phyloP scores from a whole-genome alignment of 2,797 vertebrate genomes.

The Benthosema pterotum region DNA sequence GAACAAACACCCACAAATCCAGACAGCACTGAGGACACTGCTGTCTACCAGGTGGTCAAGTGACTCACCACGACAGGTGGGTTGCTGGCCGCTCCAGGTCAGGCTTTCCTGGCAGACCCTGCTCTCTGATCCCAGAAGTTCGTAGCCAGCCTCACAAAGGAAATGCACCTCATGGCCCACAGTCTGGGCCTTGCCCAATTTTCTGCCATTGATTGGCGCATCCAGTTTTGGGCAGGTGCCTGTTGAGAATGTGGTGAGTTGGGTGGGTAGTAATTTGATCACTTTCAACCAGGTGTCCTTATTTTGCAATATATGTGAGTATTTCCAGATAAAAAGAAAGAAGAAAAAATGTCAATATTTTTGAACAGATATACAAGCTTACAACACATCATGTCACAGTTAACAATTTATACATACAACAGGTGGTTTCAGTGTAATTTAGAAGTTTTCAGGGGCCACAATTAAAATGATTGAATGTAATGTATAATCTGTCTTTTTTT shows the following conservation, averaged over 20 bases:
- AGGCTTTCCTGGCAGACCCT: constrained; percentile 81
- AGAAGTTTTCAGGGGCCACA: no score
- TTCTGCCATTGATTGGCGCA: constrained; percentile 76
- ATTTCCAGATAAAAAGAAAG: background rate
- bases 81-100: constrained; percentile 84
- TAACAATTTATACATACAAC: no score
- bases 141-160: constrained; percentile 81
- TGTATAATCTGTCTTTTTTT: no score
- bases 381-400: no score
- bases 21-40: no score
- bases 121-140: constrained; percentile 83
- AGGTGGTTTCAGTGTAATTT: no score
- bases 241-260: constrained; percentile 40
- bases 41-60: background rate
- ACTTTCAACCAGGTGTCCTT: background rate
- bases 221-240: constrained; percentile 81
- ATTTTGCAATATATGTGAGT: no score
- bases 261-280: background rate
- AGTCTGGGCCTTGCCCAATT: constrained; percentile 76
- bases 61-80: constrained; percentile 82
- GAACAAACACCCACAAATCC: no score
- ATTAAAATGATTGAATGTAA: no score
- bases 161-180: constrained; percentile 87
- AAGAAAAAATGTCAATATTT: background rate
- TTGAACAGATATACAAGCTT: no score